phyloP scores from a whole-genome alignment of 2,113 vertebrate genomes.

The Colaptes auratus region DNA sequence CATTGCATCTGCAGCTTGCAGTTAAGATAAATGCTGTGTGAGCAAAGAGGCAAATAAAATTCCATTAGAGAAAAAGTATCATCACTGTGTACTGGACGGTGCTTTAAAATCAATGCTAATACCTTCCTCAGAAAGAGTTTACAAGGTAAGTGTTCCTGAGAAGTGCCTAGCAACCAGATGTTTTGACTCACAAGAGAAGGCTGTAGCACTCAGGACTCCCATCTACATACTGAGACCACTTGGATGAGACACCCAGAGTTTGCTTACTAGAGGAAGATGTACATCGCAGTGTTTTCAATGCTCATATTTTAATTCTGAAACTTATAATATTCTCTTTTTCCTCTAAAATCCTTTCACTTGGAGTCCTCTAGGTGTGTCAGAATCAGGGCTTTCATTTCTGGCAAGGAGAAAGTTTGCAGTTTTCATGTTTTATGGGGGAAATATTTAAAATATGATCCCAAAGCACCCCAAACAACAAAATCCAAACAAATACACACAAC shows the following conservation, averaged over 20 bases:
- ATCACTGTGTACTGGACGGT: background rate
- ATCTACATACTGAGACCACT: background rate
- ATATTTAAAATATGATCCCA: background rate
- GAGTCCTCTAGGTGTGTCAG: background rate
- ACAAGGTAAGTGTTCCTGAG: background rate
- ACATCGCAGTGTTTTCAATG: background rate
- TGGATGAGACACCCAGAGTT: background rate
- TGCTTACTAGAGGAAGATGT: background rate
- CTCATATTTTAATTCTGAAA: background rate
- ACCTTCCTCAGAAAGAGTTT: constrained; percentile 2
- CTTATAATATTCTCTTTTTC: background rate
- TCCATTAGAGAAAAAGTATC: background rate
- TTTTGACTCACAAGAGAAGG: background rate
- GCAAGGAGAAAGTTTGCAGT: background rate
- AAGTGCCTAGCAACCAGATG: background rate
- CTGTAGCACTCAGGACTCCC: background rate
- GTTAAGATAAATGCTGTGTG: background rate
- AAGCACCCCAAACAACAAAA: background rate
- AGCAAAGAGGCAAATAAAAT: background rate
- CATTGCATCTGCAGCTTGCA: background rate
- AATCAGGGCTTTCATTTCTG: background rate
- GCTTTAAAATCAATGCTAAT: background rate
- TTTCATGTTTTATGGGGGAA: background rate
- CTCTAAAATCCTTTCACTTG: background rate
- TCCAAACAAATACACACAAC: background rate